Conservation (phyloP, 2,797 vertebrate species). For the Apodemus agrarius region DNA sequence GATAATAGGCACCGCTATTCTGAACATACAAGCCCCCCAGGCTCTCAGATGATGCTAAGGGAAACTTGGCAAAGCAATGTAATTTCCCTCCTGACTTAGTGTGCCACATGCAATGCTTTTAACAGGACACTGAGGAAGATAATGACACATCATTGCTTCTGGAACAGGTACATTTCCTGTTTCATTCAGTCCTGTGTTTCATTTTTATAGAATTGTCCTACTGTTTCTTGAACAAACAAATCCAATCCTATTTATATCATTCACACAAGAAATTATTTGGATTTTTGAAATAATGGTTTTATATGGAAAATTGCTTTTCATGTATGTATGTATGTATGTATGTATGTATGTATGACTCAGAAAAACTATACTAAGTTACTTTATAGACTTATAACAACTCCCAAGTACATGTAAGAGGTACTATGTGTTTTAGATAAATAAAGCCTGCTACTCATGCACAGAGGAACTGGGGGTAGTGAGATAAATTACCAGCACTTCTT, state of each 20-base stretch:
- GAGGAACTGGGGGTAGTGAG: slow-evolving; percentile 14
- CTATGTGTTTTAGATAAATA: slow-evolving; percentile 47
- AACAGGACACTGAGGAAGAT: not conserved
- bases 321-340: too few relatives aligned
- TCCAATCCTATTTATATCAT: not conserved
- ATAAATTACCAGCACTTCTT: slow-evolving; percentile 83
- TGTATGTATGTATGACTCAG: not conserved
- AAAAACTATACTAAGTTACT: slow-evolving; percentile 49
- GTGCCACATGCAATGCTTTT: not conserved
- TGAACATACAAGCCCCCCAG: not conserved
- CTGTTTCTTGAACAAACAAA: slow-evolving; percentile 13
- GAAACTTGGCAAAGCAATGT: not conserved
- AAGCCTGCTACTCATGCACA: not conserved
- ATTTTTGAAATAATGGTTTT: slow-evolving; percentile 24
- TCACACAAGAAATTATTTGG: slow-evolving; percentile 36
- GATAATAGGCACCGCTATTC: slow-evolving; percentile 8
- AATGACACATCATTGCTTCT: not conserved
- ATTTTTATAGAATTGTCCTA: not conserved
- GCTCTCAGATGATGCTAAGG: not conserved
- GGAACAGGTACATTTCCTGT: not conserved
- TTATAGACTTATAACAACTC: not conserved
- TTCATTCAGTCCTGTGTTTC: not conserved
- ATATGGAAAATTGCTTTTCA: not conserved
- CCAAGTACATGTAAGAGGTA: not conserved
- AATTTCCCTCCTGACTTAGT: not conserved